Conservation (phyloP, 2,888 invertebrate species). For the Odontomyia ornata region DNA sequence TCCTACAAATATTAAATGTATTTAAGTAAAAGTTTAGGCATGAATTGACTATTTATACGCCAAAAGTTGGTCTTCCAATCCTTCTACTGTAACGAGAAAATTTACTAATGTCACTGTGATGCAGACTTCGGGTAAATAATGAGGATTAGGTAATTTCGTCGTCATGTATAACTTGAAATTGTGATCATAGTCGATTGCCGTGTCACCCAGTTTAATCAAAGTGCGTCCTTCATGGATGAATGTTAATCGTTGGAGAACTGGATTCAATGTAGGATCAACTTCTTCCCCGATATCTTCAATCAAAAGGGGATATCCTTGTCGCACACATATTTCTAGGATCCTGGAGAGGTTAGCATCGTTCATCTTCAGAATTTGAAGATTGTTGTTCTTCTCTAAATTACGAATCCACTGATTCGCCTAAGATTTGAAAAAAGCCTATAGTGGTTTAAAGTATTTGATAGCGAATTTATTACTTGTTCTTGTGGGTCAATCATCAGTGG, state of each 20-base stretch:
- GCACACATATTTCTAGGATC: slow-evolving; percentile 78
- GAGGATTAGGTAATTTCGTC: slow-evolving; percentile 91
- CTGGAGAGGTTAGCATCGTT: slow-evolving; percentile 80
- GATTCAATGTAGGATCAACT: slow-evolving; percentile 86
- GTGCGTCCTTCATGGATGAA: slow-evolving; percentile 77
- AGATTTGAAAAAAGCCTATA: slow-evolving; percentile 17
- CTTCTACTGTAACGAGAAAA: slow-evolving; percentile 89
- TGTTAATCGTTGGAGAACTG: slow-evolving; percentile 83
- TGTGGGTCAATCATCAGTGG: slow-evolving; percentile 96
- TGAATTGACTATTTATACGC: slow-evolving; percentile 68
- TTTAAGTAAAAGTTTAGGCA: no score
- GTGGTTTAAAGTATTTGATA: no score
- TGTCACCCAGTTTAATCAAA: slow-evolving; percentile 85
- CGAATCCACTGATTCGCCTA: slow-evolving; percentile 92
- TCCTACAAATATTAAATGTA: slow-evolving; percentile 64
- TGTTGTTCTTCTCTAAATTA: slow-evolving; percentile 82
- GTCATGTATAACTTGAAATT: slow-evolving; percentile 90
- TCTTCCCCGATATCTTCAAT: slow-evolving; percentile 89
- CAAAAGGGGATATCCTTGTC: slow-evolving; percentile 85
- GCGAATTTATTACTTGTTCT: slow-evolving; percentile 74
- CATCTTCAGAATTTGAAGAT: slow-evolving; percentile 80
- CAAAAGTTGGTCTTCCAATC: slow-evolving; percentile 89
- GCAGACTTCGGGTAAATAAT: slow-evolving; percentile 91
- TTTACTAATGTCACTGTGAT: slow-evolving; percentile 93
- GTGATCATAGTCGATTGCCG: slow-evolving; percentile 86